Evolutionary conservation across 2,888 invertebrate species (phyloP).

Genomic region (Yponomeuta cagnagella): DNA sequence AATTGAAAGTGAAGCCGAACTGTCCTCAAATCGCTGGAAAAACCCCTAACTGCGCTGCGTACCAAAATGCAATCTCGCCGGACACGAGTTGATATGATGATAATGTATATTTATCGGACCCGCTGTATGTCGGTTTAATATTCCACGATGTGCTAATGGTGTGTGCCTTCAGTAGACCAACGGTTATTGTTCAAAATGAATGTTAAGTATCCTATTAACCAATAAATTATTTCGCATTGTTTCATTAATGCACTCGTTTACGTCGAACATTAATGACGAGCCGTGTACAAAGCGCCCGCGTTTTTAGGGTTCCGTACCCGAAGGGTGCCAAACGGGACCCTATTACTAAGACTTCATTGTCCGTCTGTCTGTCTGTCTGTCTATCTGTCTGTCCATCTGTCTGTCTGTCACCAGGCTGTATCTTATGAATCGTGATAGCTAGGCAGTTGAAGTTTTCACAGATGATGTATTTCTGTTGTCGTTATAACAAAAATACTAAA

Average conservation of each 20-base stretch:
- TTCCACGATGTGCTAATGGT: constrained; percentile 12
- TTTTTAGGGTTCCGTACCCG: no score
- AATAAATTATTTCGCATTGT: neutral
- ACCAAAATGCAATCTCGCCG: neutral
- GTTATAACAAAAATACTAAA: no score
- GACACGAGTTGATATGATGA: neutral
- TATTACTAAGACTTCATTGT: no score
- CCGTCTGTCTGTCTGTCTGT: no score
- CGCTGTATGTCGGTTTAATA: neutral
- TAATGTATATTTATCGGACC: neutral
- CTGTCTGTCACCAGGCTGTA: no score
- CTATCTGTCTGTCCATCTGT: no score
- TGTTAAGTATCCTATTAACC: neutral
- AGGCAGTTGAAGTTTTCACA: no score
- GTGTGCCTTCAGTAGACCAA: neutral
- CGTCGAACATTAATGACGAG: neutral
- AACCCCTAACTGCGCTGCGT: neutral
- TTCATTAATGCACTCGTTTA: neutral
- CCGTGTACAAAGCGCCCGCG: neutral
- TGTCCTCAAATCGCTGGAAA: neutral
- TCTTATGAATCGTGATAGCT: no score
- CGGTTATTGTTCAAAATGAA: neutral
- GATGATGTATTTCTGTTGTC: no score
- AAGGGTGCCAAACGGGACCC: no score
- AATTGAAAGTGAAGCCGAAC: neutral